Conservation (phyloP, 2,888 invertebrate species). For the Agrotis clavis region DNA sequence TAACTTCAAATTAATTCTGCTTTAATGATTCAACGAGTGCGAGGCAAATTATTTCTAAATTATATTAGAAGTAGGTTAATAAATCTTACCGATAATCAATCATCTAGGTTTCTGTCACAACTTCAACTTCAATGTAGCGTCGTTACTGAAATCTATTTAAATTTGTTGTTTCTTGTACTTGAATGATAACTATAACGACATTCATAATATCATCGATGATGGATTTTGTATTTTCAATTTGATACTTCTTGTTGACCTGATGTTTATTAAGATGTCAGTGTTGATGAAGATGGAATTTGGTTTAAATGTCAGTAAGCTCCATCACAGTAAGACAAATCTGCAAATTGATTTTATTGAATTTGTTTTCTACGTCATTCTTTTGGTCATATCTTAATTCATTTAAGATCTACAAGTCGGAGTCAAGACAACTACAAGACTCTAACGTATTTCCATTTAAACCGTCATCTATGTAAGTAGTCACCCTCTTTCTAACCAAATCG, state of each 20-base stretch:
- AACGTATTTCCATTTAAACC: too few species aligned
- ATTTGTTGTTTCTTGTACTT: constrained; percentile 34
- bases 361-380: too few species aligned
- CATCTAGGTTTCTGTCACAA: constrained; percentile 50
- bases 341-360: too few species aligned
- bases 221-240: constrained; percentile 36
- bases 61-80: constrained; percentile 41
- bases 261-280: background rate
- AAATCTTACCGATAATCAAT: constrained; percentile 57
- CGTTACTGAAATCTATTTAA: constrained; percentile 34
- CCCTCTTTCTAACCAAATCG: background rate
- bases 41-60: constrained; percentile 37
- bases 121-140: constrained; percentile 32
- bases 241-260: constrained; percentile 17
- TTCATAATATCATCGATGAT: constrained; percentile 29
- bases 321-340: too few species aligned
- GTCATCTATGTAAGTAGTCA: background rate
- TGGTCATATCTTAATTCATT: too few species aligned
- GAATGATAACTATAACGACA: constrained; percentile 35
- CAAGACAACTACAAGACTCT: too few species aligned
- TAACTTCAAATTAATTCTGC: constrained; percentile 23
- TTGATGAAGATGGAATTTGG: background rate
- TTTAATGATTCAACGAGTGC: constrained; percentile 21
- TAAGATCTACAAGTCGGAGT: too few species aligned
- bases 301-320: background rate